phyloP scores from a whole-genome alignment of 2,113 vertebrate species.

The Xenotilapia longispinis region DNA sequence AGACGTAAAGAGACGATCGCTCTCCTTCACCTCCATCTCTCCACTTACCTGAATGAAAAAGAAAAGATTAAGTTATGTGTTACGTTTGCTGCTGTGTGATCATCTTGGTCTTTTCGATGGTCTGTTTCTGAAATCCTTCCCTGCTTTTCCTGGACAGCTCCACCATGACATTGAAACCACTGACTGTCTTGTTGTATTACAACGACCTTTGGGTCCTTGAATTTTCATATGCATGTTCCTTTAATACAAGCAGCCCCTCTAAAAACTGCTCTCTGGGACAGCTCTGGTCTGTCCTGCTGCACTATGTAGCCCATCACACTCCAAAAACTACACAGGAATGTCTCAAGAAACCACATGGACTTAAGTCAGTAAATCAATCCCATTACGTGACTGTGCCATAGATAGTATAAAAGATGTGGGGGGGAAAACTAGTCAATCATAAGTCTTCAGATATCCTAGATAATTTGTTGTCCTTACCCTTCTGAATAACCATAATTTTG shows the following conservation, averaged over 20 bases:
- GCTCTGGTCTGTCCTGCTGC: background rate
- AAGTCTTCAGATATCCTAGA: background rate
- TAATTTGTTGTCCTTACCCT: background rate
- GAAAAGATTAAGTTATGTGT: background rate
- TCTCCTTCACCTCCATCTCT: conserved; percentile 34
- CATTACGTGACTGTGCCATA: background rate
- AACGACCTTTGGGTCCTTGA: background rate
- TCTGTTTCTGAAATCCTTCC: background rate
- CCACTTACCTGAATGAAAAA: conserved; percentile 23
- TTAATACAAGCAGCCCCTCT: background rate
- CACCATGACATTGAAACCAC: background rate
- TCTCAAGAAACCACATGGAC: background rate
- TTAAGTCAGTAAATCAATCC: background rate
- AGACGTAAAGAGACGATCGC: conserved; percentile 12
- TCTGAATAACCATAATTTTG: background rate
- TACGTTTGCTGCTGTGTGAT: background rate
- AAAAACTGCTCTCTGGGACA: background rate
- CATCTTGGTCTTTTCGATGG: background rate
- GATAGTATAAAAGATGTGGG: background rate
- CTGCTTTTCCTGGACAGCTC: background rate
- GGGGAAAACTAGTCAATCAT: rapidly evolving
- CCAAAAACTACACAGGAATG: background rate
- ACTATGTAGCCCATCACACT: background rate
- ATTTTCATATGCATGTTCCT: background rate
- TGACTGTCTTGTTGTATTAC: background rate